Base-by-base conservation (phyloP, 2,888 invertebrate genomes). In the Andrena minutula region DNA sequence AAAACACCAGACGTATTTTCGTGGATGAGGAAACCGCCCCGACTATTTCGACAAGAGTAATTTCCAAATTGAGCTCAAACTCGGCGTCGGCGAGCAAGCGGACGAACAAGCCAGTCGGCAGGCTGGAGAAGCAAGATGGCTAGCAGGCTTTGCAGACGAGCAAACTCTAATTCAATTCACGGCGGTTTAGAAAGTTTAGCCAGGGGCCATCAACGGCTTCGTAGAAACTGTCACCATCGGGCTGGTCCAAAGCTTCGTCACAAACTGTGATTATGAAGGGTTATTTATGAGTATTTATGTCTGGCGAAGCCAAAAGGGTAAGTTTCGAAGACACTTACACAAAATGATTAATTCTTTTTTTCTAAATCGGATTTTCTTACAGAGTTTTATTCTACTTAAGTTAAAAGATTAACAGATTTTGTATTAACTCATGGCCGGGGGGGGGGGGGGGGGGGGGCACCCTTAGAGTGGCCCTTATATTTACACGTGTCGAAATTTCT, bases 171-270 rank as follows among this genome's bases (percentile, higher is more conserved):
- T 90, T 90, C 89, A 84, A 89, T 88, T 84, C 86, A 74, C 74
- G 66, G 85, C 70, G 84, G 83, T 88, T 90, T 88, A 82, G 86
- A 82, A 91, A 90, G 91, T 92, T 91, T 89, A 88, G 88, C 88
- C 90, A 88, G 88, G 89, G 89, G 89, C 92, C 90, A 90, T 90
- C 89, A 88, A 90, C 87, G 89, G 85, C 85, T 86, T 85, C 86
- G 86, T 90, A 83, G 87, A 85, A 85, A 86, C 74, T 86, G 86
- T 89, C 89, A 85, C 80, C 74, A 79, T 81, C 88, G 86, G 64
- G 79, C 53, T 83, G 76, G 76, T 80, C 80, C 56, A 68, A 77
- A 80, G 72, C 79, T 63, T 78, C 78, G 70, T 74, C 72, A 71
- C 35, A 51, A 68, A 65, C 83, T 70, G 72, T 73, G 73, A 81